Conservation (phyloP, 2,113 vertebrate genomes). For the Pituophis catenifer region DNA sequence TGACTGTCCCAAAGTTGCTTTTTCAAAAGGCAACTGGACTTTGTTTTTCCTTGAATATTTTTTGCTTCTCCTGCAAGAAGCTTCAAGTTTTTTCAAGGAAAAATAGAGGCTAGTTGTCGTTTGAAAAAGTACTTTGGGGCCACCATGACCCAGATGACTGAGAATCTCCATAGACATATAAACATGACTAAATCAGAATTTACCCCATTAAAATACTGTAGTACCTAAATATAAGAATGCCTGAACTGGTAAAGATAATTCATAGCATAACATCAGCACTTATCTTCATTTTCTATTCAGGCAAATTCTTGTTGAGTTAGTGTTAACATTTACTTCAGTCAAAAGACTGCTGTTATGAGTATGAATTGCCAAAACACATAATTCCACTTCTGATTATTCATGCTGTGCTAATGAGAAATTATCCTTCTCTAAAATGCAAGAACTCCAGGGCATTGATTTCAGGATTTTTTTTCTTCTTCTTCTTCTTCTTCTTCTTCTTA, state of each 20-base stretch:
- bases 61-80: background rate
- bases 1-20: background rate
- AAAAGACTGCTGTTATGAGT: background rate
- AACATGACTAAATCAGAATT: background rate
- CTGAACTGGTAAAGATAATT: background rate
- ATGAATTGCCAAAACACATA: slow-evolving; percentile 7
- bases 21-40: background rate
- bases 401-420: slow-evolving; percentile 8
- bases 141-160: background rate
- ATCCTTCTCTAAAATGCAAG: background rate
- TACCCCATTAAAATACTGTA: background rate
- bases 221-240: background rate
- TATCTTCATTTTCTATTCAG: background rate
- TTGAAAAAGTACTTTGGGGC: background rate
- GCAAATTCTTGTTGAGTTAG: background rate
- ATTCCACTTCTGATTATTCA: slow-evolving; percentile 2
- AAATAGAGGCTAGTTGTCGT: background rate
- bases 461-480: background rate
- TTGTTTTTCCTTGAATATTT: background rate
- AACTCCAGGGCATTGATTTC: background rate
- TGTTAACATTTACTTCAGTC: slow-evolving; percentile 8
- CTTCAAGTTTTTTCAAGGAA: background rate
- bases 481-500: background rate
- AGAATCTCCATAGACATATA: background rate
- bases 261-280: background rate